A percentile compares a stretch with the other conserved stretches of the same genome.
Conservation (phyloP, 2,113 vertebrate genomes). For the Ia io region DNA sequence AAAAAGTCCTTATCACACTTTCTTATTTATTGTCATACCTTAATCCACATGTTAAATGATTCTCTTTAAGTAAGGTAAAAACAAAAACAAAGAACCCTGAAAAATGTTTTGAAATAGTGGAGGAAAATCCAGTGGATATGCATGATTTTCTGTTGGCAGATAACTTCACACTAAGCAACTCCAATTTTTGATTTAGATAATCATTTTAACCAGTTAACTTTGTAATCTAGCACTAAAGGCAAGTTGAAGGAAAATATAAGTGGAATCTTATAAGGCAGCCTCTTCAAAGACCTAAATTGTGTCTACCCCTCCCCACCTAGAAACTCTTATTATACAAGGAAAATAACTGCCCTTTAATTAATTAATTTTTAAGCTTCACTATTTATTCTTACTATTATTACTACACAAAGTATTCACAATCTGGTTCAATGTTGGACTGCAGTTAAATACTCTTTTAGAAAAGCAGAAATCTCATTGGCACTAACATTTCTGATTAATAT, state of each 20-base stretch:
- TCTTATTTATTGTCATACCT: conserved; percentile 37
- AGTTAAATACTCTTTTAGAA: conserved; percentile 39
- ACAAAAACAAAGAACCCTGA: not conserved
- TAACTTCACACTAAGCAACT: conserved; percentile 22
- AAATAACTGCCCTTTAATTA: conserved; percentile 41
- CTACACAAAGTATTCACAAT: conserved; percentile 41
- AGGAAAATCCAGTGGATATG: conserved; percentile 13
- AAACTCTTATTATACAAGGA: conserved; percentile 41
- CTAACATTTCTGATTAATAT: conserved; percentile 56
- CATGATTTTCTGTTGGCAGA: conserved; percentile 21
- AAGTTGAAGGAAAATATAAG: conserved; percentile 43
- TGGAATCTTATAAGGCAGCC: not conserved
- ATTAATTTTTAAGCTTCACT: conserved; percentile 28
- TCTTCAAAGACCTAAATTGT: conserved; percentile 49
- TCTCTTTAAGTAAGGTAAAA: conserved; percentile 33
- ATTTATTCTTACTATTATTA: conserved; percentile 24
- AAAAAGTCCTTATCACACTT: not conserved
- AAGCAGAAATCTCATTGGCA: conserved; percentile 28
- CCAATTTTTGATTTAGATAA: conserved; percentile 20
- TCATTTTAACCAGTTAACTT: conserved; percentile 42
- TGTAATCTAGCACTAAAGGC: conserved; percentile 30
- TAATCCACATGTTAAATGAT: conserved; percentile 26
- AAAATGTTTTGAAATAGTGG: conserved; percentile 9
- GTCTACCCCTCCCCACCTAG: not conserved
- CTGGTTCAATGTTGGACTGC: not conserved